Base-by-base conservation (phyloP, 2,797 vertebrate genomes). In the Syndactyla subalaris region DNA sequence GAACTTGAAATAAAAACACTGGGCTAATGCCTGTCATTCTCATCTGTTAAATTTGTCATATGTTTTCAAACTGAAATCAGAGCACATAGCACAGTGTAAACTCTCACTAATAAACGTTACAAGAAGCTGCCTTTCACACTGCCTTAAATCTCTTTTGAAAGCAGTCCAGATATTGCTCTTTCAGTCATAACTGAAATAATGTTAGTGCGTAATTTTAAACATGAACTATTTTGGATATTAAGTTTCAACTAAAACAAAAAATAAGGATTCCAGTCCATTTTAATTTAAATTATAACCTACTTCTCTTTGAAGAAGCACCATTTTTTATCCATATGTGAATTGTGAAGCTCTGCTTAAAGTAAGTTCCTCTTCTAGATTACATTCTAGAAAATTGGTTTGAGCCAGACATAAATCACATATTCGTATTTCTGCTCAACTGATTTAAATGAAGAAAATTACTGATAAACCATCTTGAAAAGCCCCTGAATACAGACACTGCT, bases 231-330 rank as follows among this genome's bases (percentile, higher is more conserved):
- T 85, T 49, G 17, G 23, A 34, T 80, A 39, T 52, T 36, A 52
- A 59, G 45, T 93, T 72, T 85, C 51, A 93, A 57, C 23, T 61
- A 29, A 67, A 54, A 54, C 7, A 58, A 54, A 70, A 82, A 70
- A 7, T 14, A 36, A 62, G 6, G 8, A 13, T 29, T 72, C 1
- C 0, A 5, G 24, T 39, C 16, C 3, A 2, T 16, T 71, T 46
- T 52, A 67, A 30, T 52, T 41, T 73, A 58, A 83, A 9, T 12
- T 39, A 2, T 13, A 36, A 43, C 12, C 51, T 32, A 22, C 4
- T 70, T 82, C 6, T 43, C 7, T 88, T 73, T 34, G 11, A 52
- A 36, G 52, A 15, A 77, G 46, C 43, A 82, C 29, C 34, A 7
- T 43, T 76, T 14, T 70, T 91, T 63, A 29, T 10, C 9, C 3